Evolutionary conservation across 2,797 vertebrate species (phyloP).

Genomic region (Pristis pectinata): DNA sequence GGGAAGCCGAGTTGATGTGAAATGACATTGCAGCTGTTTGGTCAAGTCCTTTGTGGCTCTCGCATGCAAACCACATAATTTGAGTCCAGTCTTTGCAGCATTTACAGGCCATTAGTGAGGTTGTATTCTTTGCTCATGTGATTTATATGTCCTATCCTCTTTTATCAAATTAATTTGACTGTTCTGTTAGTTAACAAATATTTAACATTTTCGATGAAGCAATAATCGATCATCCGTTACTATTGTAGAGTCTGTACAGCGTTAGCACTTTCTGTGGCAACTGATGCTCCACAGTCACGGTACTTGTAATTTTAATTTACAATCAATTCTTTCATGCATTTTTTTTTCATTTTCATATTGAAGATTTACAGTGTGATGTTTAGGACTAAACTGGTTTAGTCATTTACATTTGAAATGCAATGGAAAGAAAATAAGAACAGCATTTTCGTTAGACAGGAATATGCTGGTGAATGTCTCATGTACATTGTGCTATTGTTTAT

Average conservation of each 20-base stretch:
- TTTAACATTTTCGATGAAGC: slow-evolving; percentile 8
- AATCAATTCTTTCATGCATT: not conserved
- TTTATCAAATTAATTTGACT: slow-evolving; percentile 1
- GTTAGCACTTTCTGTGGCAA: not conserved
- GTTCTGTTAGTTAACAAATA: slow-evolving; percentile 11
- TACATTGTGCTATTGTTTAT: not conserved
- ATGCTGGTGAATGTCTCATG: not conserved
- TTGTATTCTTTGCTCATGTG: not conserved
- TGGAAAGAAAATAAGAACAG: not conserved
- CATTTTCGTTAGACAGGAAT: not conserved
- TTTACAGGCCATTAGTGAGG: slow-evolving; percentile 21
- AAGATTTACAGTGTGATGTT: not conserved
- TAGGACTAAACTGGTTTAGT: not conserved
- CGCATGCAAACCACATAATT: not conserved
- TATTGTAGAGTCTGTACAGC: not conserved
- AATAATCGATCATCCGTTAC: not conserved
- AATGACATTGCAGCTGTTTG: slow-evolving; percentile 15
- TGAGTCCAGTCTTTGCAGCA: not conserved
- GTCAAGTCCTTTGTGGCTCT: not conserved
- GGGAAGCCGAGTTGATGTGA: not conserved
- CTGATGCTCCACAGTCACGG: not conserved
- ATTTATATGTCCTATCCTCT: not conserved
- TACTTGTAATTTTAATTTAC: not conserved
- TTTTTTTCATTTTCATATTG: not conserved
- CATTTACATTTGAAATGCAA: not conserved